These are phyloP conservation scores for Mareca strepera DNA, from an alignment of 2,797 vertebrate genomes.

Conservation along the genomic window DNA sequence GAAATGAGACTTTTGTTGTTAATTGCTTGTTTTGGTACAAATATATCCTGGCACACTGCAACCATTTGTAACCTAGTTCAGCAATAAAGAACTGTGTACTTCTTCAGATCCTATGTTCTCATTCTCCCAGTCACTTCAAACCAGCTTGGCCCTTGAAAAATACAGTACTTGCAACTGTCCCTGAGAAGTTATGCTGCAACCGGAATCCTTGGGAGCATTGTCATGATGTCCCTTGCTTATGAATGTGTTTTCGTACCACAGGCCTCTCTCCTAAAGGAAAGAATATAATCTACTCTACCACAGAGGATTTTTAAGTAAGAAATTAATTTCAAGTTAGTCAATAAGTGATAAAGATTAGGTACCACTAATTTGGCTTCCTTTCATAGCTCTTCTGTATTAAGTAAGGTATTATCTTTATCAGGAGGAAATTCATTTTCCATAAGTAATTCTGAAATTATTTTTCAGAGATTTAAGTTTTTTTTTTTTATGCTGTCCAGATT, in stretches of 20 bases:
- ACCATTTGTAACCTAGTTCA: not conserved
- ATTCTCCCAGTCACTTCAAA: not conserved
- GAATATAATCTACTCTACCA: not conserved
- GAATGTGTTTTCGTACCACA: not conserved
- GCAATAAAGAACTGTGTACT: not conserved
- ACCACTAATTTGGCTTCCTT: not conserved
- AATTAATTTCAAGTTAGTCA: not conserved
- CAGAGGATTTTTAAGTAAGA: not conserved
- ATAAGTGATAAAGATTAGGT: not conserved
- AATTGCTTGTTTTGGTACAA: not conserved
- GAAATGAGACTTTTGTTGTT: not conserved
- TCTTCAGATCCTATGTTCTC: not conserved
- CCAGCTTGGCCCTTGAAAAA: not conserved
- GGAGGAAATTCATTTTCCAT: not conserved
- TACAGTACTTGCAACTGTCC: not conserved
- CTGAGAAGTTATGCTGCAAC: not conserved
- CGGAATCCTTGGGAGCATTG: not conserved
- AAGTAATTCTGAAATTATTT: slow-evolving; percentile 2
- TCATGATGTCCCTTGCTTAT: not conserved
- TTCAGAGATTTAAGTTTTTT: not conserved
- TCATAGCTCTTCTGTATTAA: not conserved
- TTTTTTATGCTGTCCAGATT: not conserved
- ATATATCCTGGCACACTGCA: not conserved
- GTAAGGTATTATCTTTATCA: not conserved
- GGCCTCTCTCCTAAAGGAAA: not conserved